phyloP scores from a whole-genome alignment of 2,888 invertebrate genomes.

The Coelogynopora nodosa region DNA sequence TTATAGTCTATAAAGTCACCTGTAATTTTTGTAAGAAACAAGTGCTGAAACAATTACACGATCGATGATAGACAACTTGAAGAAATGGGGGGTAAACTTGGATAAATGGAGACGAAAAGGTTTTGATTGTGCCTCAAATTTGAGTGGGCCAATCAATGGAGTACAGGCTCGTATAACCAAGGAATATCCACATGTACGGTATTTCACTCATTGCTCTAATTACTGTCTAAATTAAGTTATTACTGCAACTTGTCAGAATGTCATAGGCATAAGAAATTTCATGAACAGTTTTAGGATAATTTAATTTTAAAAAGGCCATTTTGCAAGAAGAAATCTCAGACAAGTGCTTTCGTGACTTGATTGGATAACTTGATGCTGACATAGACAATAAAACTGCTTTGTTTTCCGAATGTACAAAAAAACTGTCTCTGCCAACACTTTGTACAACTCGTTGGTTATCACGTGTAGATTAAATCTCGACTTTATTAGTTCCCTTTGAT shows the following conservation, averaged over 20 bases:
- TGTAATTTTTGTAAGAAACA: not conserved
- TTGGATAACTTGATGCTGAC: not conserved
- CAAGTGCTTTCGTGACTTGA: not conserved
- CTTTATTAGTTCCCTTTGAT: not conserved
- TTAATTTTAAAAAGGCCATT: not conserved
- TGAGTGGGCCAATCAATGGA: not conserved
- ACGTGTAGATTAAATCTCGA: not conserved
- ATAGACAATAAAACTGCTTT: not conserved
- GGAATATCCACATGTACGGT: not conserved
- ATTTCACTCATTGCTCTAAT: not conserved
- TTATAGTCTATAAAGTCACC: too few relatives aligned
- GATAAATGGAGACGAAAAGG: not conserved
- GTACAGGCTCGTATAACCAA: not conserved
- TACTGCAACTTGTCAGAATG: not conserved
- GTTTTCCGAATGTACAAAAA: not conserved
- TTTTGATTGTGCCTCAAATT: not conserved
- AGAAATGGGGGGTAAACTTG: not conserved
- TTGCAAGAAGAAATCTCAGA: not conserved
- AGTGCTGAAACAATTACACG: not conserved
- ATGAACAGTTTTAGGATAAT: not conserved
- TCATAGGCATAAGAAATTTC: not conserved
- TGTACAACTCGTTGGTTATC: not conserved
- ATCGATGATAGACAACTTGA: not conserved
- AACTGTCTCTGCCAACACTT: not conserved
- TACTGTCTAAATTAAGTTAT: not conserved